Evolutionary conservation across 2,888 invertebrate species (phyloP), one percentile per base, ranked within the genome.

Genomic region (Keiferia lycopersicella): DNA sequence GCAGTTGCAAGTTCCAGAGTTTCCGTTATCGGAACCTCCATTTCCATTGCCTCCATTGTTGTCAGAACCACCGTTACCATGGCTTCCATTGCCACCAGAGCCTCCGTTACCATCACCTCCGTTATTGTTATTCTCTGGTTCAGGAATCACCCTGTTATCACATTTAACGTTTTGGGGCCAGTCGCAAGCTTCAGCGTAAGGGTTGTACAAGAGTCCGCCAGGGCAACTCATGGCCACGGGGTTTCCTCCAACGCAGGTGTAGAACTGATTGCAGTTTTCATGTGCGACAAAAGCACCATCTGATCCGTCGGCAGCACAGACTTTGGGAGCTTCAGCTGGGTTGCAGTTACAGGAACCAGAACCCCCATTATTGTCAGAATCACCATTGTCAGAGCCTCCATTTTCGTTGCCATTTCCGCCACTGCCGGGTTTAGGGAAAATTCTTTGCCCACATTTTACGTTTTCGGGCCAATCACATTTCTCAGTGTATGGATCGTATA

Each of bases 391-490:
- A 1, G 50, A 65, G 6, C 64, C 64, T 12, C 57, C 65, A 1
- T 53, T 62, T n/a, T 56, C 67, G 8, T 57, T 62, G 34, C 57
- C 66, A 12, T 56, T 26, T 18, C 34, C 50, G 4, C 38, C 65
- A 16, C 65, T 70, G 26, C 45, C 64, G 3, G 16, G 64, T 0
- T 51, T 68, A 16, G 69, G 65, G 50, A 70, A 67, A 3, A 66
- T 39, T 61, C 65, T 76, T n/a, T 75, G 69, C 0, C 74, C 77
- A 62, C 84, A 85, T 0, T 74, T 65, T 1, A 84, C 82, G 56
- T 76, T 72, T 1, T 68, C 45, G 0, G 80, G 73, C 50, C 50
- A 50, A 10, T 50, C 50, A 10, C 50, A 50, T 20, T 50, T 2
- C 10, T 50, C 16, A 11, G 6, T 50, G 50, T 16, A 50, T 18